These are phyloP conservation scores for Pogona vitticeps DNA, from an alignment of 2,113 vertebrate species.

Conservation along the genomic window DNA sequence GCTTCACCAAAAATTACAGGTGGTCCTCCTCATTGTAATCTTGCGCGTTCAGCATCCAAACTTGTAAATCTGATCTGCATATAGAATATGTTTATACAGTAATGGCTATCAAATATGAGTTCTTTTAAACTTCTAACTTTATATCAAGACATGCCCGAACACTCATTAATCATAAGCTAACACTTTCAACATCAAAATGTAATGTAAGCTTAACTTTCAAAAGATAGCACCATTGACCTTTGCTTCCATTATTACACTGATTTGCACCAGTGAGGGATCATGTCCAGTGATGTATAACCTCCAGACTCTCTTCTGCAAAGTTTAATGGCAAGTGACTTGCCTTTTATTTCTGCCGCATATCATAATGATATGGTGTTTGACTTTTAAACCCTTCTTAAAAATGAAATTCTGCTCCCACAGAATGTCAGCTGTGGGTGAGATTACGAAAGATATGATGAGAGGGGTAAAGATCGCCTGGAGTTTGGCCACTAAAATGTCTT, in stretches of 20 bases:
- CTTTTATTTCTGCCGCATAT: constrained; percentile 32
- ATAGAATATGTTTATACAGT: constrained; percentile 34
- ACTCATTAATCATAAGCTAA: constrained; percentile 5
- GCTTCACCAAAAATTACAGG: background rate
- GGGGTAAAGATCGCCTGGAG: too few relatives aligned
- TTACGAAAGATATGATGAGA: background rate
- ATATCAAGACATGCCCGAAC: constrained; percentile 11
- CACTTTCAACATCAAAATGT: constrained; percentile 3
- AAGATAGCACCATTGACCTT: constrained; percentile 39
- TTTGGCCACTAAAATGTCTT: too few relatives aligned
- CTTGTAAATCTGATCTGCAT: constrained; percentile 25
- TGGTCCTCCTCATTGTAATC: background rate
- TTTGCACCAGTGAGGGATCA: constrained; percentile 40
- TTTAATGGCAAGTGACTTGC: constrained; percentile 22
- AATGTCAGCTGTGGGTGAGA: constrained; percentile 23
- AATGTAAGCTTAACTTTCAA: constrained; percentile 36
- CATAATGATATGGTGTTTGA: constrained; percentile 13
- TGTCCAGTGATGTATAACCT: constrained; percentile 16
- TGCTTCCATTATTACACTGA: background rate
- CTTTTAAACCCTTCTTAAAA: constrained; percentile 21
- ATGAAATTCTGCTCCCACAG: background rate
- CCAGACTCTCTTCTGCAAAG: constrained; percentile 26
- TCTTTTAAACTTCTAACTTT: constrained; percentile 26
- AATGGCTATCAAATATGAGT: constrained; percentile 21
- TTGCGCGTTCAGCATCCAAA: background rate